Evolutionary conservation across 2,888 invertebrate genomes (phyloP).

Genomic region (Venusia cambrica): DNA sequence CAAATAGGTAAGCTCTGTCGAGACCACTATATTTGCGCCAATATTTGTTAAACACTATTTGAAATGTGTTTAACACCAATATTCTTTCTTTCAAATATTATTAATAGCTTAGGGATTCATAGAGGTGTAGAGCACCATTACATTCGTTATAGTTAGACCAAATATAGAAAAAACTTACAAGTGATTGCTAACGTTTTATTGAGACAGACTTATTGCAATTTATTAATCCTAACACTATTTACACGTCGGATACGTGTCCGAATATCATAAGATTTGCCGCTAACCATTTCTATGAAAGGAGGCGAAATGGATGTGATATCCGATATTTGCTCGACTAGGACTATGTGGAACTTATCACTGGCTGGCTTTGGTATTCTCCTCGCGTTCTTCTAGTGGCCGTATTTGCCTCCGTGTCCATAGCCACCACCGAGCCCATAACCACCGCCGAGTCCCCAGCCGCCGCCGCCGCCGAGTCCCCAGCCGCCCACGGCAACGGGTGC

Average conservation of each 20-base stretch:
- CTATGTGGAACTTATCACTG: constrained; percentile 37
- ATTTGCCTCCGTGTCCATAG: constrained; percentile 36
- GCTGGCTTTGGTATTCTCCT: constrained; percentile 23
- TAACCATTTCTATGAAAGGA: constrained; percentile 61
- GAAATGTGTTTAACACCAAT: too few species aligned
- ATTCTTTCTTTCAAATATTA: too few species aligned
- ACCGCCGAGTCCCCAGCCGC: constrained; percentile 34
- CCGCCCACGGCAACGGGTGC: constrained; percentile 25
- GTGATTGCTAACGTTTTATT: constrained; percentile 47
- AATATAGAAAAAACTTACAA: too few species aligned
- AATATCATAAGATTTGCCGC: constrained; percentile 58
- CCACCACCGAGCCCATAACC: constrained; percentile 37
- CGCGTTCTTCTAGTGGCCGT: constrained; percentile 24
- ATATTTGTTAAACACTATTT: too few species aligned
- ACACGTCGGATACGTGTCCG: constrained; percentile 52
- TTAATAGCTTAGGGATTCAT: too few species aligned
- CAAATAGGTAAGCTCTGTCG: too few species aligned
- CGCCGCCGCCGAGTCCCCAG: constrained; percentile 30
- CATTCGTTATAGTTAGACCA: too few species aligned
- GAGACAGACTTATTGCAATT: constrained; percentile 45
- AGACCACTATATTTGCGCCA: too few species aligned
- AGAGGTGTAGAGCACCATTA: too few species aligned
- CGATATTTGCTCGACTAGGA: constrained; percentile 52
- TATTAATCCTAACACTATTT: constrained; percentile 38
- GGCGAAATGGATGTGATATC: constrained; percentile 68